Percentiles rank a stretch among this genome's conserved stretches.
These are phyloP conservation scores for Leucoma salicis DNA, from an alignment of 2,888 invertebrate genomes.

Conservation along the genomic window DNA sequence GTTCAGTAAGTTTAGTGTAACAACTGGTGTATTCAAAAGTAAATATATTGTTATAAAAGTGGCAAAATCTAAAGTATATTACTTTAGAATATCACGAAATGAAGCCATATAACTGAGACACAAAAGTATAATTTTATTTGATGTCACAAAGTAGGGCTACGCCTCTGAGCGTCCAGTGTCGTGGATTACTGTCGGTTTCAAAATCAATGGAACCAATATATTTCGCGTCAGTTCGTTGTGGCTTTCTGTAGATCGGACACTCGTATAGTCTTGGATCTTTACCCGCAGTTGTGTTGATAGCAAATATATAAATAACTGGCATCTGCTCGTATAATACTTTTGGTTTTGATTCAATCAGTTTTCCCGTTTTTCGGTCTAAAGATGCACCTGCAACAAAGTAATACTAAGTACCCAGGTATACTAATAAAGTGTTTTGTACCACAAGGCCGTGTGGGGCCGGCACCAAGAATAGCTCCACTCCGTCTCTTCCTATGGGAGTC, in stretches of 20 bases:
- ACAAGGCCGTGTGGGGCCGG: too few relatives aligned
- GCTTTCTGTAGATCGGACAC: constrained; percentile 98
- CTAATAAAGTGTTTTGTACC: too few relatives aligned
- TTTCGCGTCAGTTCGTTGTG: constrained; percentile 95
- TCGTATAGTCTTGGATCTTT: constrained; percentile 96
- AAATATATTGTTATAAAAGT: too few relatives aligned
- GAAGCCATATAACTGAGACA: too few relatives aligned
- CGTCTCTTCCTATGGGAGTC: too few relatives aligned
- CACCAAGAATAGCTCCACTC: too few relatives aligned
- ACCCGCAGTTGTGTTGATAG: constrained; percentile 95
- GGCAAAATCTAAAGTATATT: too few relatives aligned
- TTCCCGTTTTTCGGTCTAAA: constrained; percentile 92
- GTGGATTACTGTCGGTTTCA: constrained; percentile 94
- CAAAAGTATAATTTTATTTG: too few relatives aligned
- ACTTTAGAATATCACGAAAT: too few relatives aligned
- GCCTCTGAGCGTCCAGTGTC: constrained; percentile 97
- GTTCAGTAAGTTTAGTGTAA: too few relatives aligned
- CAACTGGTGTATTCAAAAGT: too few relatives aligned
- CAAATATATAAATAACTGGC: constrained; percentile 98
- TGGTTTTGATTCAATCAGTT: constrained; percentile 95
- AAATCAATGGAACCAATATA: constrained; percentile 98
- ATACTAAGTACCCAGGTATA: too few relatives aligned
- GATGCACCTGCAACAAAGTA: constrained; percentile 85
- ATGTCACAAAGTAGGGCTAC: constrained; percentile 98
- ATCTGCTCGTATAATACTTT: constrained; percentile 97